A percentile compares a stretch with the other conserved stretches of the same genome.
Evolutionary conservation across 2,797 vertebrate genomes (phyloP).

Genomic region (Oceanodroma leucorhoa): DNA sequence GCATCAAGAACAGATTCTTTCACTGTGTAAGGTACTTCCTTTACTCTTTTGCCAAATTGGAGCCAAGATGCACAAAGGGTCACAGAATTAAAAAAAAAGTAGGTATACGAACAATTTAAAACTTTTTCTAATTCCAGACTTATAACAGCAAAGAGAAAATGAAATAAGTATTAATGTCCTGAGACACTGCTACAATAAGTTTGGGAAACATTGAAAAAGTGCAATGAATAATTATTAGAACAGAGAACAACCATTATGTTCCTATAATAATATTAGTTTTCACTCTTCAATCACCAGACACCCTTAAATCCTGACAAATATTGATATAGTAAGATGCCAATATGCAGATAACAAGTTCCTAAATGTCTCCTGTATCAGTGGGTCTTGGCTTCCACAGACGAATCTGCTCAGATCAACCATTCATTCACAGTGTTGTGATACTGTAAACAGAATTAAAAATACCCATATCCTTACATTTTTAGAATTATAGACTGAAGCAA

Average conservation of each 20-base stretch:
- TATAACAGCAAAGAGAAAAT: not conserved
- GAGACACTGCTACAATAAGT: not conserved
- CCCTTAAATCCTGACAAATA: not conserved
- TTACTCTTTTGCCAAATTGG: not conserved
- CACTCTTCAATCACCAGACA: not conserved
- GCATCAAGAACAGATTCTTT: not conserved
- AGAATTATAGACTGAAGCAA: not conserved
- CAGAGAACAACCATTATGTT: not conserved
- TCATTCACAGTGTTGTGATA: not conserved
- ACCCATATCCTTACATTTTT: not conserved
- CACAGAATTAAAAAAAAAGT: not conserved
- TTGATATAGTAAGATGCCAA: not conserved
- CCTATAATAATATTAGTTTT: not conserved
- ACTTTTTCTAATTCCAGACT: not conserved
- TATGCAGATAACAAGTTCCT: not conserved
- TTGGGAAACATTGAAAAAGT: not conserved
- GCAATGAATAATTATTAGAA: not conserved
- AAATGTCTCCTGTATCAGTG: not conserved
- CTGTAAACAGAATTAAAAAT: not conserved
- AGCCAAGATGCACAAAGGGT: not conserved
- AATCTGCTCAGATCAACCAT: not conserved
- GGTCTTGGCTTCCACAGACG: not conserved
- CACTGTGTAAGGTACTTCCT: not conserved
- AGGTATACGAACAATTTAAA: not conserved
- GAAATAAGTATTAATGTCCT: not conserved